Percentiles rank a stretch among this genome's conserved stretches.
Conservation (phyloP, 2,888 invertebrate genomes). For the Hirtodrosophila duncani region DNA sequence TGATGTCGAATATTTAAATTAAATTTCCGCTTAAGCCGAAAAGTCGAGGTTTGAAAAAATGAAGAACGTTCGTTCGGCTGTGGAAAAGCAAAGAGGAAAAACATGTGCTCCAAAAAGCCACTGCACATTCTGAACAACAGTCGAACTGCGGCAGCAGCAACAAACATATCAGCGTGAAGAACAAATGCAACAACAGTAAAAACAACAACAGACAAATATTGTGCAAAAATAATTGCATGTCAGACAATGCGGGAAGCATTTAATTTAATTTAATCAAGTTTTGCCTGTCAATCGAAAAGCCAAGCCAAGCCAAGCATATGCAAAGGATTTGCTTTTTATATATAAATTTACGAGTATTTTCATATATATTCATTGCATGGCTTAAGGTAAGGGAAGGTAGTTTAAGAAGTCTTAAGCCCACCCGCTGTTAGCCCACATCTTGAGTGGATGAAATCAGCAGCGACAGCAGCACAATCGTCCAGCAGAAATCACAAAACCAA, state of each 20-base stretch:
- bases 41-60: conserved; percentile 19
- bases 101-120: conserved; percentile 12
- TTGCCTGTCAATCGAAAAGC: conserved; percentile 18
- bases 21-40: conserved; percentile 39
- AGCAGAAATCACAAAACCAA: too few relatives aligned
- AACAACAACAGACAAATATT: conserved; percentile 6
- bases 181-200: conserved; percentile 2
- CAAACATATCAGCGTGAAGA: not conserved
- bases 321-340: too few relatives aligned
- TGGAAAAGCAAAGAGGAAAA: conserved; percentile 3
- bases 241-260: conserved; percentile 39
- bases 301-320: conserved; percentile 4
- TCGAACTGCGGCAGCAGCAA: conserved; percentile 2
- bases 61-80: not conserved
- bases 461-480: too few relatives aligned
- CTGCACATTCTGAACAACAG: conserved; percentile 21
- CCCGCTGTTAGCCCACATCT: too few relatives aligned
- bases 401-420: too few relatives aligned
- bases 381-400: too few relatives aligned
- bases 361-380: too few relatives aligned
- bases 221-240: conserved; percentile 26
- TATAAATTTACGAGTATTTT: too few relatives aligned
- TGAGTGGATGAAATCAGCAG: too few relatives aligned
- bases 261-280: conserved; percentile 51
- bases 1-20: conserved; percentile 29